A percentile compares a stretch with the other conserved stretches of the same genome.
Conservation (phyloP, 2,888 invertebrate species). For the Agrotis exclamationis region DNA sequence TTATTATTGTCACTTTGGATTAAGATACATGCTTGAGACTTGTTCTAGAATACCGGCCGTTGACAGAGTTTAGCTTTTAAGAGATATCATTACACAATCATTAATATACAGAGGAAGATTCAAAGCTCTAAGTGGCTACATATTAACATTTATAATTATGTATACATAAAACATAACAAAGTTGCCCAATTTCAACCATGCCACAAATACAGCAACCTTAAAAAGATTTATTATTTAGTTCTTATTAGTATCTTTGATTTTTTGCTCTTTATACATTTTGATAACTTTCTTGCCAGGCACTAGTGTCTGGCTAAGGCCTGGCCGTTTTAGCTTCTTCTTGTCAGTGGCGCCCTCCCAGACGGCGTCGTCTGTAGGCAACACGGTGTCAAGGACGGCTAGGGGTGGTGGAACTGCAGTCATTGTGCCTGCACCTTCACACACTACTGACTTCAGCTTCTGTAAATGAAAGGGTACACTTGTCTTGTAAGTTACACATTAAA, state of each 20-base stretch:
- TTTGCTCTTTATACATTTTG: conserved; percentile 94
- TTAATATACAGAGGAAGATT: conserved; percentile 1
- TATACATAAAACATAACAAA: neutral
- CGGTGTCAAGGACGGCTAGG: conserved; percentile 71
- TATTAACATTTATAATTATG: neutral
- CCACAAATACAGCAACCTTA: conserved; percentile 46
- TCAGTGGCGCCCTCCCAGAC: conserved; percentile 88
- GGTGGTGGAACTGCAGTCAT: conserved; percentile 82
- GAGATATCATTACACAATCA: neutral
- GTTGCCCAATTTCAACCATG: conserved; percentile 34
- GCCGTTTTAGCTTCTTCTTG: conserved; percentile 93
- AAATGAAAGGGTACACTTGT: conserved; percentile 55
- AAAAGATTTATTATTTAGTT: conserved; percentile 62
- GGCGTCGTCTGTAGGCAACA: conserved; percentile 82
- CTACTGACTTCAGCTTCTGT: conserved; percentile 84
- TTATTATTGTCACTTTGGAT: conserved; percentile 18
- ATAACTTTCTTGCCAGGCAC: conserved; percentile 96
- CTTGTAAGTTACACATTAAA: no score
- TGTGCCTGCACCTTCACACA: conserved; percentile 85
- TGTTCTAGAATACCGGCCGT: neutral
- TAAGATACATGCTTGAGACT: neutral
- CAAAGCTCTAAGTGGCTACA: conserved; percentile 1
- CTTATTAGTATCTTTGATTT: conserved; percentile 84
- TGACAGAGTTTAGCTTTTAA: neutral
- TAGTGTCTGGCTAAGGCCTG: conserved; percentile 94